Conservation (phyloP, 2,797 vertebrate species). For the Clarias platycephalus region DNA sequence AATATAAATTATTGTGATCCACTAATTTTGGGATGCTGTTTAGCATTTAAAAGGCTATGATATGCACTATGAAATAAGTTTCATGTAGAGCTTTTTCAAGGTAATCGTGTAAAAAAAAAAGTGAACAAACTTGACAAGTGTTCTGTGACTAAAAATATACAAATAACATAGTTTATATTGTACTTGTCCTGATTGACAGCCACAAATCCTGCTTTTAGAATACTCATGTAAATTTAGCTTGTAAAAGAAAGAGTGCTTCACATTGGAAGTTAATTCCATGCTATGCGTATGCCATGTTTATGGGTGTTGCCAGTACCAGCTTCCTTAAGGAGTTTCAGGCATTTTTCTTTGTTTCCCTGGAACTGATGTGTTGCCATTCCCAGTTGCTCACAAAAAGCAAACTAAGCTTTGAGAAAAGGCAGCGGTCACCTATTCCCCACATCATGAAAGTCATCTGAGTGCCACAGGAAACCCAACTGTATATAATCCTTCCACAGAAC, state of each 20-base stretch:
- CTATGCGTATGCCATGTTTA: conserved; percentile 73
- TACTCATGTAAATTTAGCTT: conserved; percentile 60
- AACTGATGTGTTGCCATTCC: conserved; percentile 77
- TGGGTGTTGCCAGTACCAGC: conserved; percentile 68
- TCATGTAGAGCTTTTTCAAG: background rate
- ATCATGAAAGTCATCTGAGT: conserved; percentile 63
- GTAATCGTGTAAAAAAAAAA: background rate
- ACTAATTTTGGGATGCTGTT: background rate
- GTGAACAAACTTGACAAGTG: background rate
- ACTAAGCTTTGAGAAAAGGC: conserved; percentile 78
- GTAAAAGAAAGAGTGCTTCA: conserved; percentile 70
- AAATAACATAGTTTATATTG: background rate
- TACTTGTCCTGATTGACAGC: background rate
- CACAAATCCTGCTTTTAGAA: conserved; percentile 34
- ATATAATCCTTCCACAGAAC: conserved; percentile 70
- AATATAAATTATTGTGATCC: background rate
- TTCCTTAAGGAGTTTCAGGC: conserved; percentile 72
- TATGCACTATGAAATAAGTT: background rate
- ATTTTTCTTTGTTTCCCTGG: conserved; percentile 74
- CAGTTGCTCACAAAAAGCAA: conserved; percentile 74
- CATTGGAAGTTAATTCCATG: conserved; percentile 70
- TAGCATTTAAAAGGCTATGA: background rate
- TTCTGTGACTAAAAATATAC: background rate
- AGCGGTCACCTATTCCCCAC: conserved; percentile 69
- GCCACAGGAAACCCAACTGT: conserved; percentile 74